A percentile compares a stretch with the other conserved stretches of the same genome.
phyloP scores from a whole-genome alignment of 2,797 vertebrate species.

The Girardinus metallicus region DNA sequence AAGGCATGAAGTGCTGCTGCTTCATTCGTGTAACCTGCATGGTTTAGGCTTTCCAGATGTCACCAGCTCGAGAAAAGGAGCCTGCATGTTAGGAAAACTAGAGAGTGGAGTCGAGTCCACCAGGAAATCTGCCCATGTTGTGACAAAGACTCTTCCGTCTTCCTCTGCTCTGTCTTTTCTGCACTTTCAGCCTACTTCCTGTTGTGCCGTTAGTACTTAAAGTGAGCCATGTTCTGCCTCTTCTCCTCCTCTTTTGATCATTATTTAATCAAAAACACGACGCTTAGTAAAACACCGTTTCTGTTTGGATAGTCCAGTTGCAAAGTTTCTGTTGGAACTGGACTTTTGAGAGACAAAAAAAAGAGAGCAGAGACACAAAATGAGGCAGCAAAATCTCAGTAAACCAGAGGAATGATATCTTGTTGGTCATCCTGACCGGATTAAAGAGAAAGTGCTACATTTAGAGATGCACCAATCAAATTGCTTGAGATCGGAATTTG shows the following conservation, averaged over 20 bases:
- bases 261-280: not conserved
- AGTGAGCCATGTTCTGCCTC: conserved; percentile 35
- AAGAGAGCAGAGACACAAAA: not conserved
- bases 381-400: conserved; percentile 2
- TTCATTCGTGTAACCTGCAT: conserved; percentile 33
- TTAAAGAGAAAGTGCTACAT: not conserved
- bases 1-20: conserved; percentile 19
- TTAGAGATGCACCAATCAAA: not conserved
- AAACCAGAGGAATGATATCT: not conserved
- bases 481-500: not conserved
- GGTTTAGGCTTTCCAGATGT: conserved; percentile 27
- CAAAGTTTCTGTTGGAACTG: not conserved
- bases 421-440: not conserved
- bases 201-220: conserved; percentile 53
- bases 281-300: not conserved
- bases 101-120: conserved; percentile 25
- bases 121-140: conserved; percentile 30
- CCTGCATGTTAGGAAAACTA: conserved; percentile 20
- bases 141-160: conserved; percentile 16
- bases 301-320: conserved; percentile 7
- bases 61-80: conserved; percentile 15
- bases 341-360: not conserved
- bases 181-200: conserved; percentile 33
- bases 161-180: conserved; percentile 9
- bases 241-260: conserved; percentile 34